Evolutionary conservation across 2,113 vertebrate genomes (phyloP).

Genomic region (Pelusios castaneus): DNA sequence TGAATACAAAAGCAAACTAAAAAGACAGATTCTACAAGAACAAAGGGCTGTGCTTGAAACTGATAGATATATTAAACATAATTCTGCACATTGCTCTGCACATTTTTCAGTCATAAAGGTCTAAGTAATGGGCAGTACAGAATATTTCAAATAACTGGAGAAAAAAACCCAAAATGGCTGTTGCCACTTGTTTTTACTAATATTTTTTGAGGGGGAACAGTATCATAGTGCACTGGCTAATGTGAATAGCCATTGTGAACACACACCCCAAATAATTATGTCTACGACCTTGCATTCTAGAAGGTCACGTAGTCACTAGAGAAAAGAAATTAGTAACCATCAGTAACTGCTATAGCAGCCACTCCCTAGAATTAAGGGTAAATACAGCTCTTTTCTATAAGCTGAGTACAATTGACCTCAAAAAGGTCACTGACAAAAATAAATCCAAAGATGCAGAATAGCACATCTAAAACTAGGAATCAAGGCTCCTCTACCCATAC

Average conservation of each 20-base stretch:
- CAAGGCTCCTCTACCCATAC: rapidly evolving
- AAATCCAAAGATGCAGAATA: constrained; percentile 20
- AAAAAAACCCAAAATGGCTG: not conserved
- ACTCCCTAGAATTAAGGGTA: constrained; percentile 68
- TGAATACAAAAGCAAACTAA: constrained; percentile 43
- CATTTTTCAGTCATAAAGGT: not conserved
- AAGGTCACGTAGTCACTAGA: constrained; percentile 76
- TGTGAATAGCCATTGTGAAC: not conserved
- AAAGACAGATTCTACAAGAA: constrained; percentile 48
- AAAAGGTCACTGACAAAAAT: constrained; percentile 58
- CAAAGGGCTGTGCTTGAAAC: constrained; percentile 24
- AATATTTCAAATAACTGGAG: not conserved
- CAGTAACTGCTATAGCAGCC: constrained; percentile 76
- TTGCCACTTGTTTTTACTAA: not conserved
- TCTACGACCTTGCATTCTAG: constrained; percentile 61
- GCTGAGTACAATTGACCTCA: constrained; percentile 32
- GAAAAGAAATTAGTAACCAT: constrained; percentile 82
- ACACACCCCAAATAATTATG: constrained; percentile 41
- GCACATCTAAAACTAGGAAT: not conserved
- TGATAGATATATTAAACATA: constrained; percentile 21
- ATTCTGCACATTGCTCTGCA: constrained; percentile 21
- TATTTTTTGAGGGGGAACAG: rapidly evolving
- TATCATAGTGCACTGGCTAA: not conserved
- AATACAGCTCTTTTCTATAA: constrained; percentile 44
- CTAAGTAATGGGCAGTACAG: not conserved